phyloP scores from a whole-genome alignment of 2,797 vertebrate species.

The Atherinosoma microstoma region DNA sequence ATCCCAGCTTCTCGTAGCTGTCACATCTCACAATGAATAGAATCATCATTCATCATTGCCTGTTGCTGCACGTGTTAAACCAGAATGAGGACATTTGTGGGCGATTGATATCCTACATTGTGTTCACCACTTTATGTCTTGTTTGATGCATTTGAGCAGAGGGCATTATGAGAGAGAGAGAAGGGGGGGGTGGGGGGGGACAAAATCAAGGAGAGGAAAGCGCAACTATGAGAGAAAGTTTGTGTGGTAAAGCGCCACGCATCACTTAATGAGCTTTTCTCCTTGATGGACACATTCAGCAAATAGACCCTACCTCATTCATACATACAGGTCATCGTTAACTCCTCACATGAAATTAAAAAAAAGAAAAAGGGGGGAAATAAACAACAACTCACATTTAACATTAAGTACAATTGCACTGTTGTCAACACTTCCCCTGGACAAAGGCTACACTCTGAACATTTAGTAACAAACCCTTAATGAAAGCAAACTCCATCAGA shows the following conservation, averaged over 20 bases:
- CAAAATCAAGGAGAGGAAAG: slow-evolving; percentile 47
- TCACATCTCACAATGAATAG: slow-evolving; percentile 47
- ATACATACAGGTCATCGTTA: slow-evolving; percentile 44
- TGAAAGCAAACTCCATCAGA: slow-evolving; percentile 64
- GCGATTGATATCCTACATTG: slow-evolving; percentile 34
- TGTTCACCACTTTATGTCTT: slow-evolving; percentile 22
- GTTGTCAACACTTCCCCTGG: slow-evolving; percentile 51
- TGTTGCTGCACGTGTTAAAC: slow-evolving; percentile 21
- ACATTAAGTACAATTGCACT: slow-evolving; percentile 75
- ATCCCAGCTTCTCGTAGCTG: slow-evolving; percentile 30
- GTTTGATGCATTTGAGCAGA: slow-evolving; percentile 23
- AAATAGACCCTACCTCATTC: slow-evolving; percentile 43
- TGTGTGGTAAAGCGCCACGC: slow-evolving; percentile 34
- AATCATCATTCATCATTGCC: slow-evolving; percentile 37
- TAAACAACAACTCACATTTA: slow-evolving; percentile 52
- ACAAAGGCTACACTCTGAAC: slow-evolving; percentile 68
- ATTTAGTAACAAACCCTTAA: slow-evolving; percentile 70
- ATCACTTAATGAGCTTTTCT: slow-evolving; percentile 32
- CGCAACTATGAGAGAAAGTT: slow-evolving; percentile 38
- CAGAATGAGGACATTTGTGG: slow-evolving; percentile 15
- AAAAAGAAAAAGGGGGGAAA: neutral
- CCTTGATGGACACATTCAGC: slow-evolving; percentile 72
- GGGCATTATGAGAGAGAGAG: slow-evolving; percentile 5
- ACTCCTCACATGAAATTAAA: slow-evolving; percentile 29
- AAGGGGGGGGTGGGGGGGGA: slow-evolving; percentile 28